These are phyloP conservation scores for Melanogrammus aeglefinus DNA, from an alignment of 2,797 vertebrate species.

Conservation along the genomic window DNA sequence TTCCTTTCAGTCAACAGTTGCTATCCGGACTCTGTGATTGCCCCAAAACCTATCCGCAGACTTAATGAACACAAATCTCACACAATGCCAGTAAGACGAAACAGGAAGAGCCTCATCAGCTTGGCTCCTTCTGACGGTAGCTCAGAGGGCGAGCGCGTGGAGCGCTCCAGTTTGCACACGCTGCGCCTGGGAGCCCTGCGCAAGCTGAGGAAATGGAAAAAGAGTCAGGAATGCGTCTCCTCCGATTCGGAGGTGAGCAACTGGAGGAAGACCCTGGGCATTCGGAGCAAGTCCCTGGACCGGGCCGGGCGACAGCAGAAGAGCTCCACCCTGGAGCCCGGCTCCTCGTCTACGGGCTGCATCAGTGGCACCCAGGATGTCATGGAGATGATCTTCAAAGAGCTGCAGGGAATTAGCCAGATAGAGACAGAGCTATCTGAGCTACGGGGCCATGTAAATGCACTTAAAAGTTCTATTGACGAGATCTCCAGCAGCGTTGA, in stretches of 20 bases:
- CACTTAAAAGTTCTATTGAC: constrained; percentile 96
- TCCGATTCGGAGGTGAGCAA: constrained; percentile 96
- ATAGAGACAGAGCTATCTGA: constrained; percentile 97
- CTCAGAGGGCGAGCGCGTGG: constrained; percentile 92
- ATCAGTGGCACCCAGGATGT: constrained; percentile 98
- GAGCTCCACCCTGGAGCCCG: constrained; percentile 84
- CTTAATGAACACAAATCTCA: constrained; percentile 78
- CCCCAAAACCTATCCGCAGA: constrained; percentile 78
- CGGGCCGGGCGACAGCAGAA: constrained; percentile 89
- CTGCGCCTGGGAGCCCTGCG: constrained; percentile 90
- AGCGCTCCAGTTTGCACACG: constrained; percentile 83
- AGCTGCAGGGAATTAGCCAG: constrained; percentile 98
- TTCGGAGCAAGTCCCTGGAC: constrained; percentile 96
- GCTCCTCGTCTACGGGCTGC: constrained; percentile 93
- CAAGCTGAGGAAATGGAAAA: constrained; percentile 97
- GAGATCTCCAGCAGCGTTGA: constrained; percentile 99
- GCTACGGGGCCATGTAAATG: constrained; percentile 94
- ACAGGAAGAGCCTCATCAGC: constrained; percentile 94
- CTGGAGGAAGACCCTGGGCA: constrained; percentile 91
- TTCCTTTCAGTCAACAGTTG: constrained; percentile 86
- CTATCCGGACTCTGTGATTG: constrained; percentile 86
- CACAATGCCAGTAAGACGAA: constrained; percentile 95
- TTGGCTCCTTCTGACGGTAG: constrained; percentile 95
- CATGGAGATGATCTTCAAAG: constrained; percentile 99
- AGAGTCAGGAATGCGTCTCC: constrained; percentile 97